Percentiles rank a stretch among this genome's conserved stretches.
These are phyloP conservation scores for Rhea americana DNA, from an alignment of 2,113 vertebrate genomes.

Conservation along the genomic window DNA sequence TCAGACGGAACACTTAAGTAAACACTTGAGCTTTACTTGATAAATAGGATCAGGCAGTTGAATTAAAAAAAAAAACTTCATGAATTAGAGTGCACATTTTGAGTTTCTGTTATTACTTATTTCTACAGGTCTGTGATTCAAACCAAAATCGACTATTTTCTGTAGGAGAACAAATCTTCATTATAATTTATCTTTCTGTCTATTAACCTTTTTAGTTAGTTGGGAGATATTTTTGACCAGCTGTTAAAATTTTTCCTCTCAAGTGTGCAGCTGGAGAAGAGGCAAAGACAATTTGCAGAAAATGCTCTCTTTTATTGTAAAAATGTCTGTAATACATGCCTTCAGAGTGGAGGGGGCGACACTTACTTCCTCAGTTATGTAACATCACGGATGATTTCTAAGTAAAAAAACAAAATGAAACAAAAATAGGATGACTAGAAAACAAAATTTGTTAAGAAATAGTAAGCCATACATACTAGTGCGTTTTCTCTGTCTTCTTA, in stretches of 20 bases:
- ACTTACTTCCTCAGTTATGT: neutral
- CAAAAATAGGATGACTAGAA: neutral
- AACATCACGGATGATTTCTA: neutral
- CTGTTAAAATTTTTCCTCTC: neutral
- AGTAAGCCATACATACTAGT: neutral
- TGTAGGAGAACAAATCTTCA: accelerated
- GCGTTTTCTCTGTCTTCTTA: neutral
- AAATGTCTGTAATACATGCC: neutral
- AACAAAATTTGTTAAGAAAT: neutral
- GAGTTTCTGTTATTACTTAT: neutral
- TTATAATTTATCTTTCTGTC: neutral
- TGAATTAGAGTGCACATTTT: neutral
- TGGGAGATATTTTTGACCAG: neutral
- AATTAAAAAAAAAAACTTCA: neutral
- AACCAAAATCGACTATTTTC: neutral
- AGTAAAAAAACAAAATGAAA: neutral
- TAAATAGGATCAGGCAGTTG: neutral
- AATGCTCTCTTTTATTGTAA: neutral
- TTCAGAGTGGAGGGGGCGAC: too few relatives aligned
- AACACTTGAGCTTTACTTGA: neutral
- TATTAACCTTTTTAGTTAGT: neutral
- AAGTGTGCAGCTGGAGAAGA: neutral
- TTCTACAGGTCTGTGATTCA: neutral
- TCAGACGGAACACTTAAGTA: neutral
- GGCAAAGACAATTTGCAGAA: neutral